Evolutionary conservation across 92 coral and sea anemone genomes (phyloP).

Genomic region (Hydrozoanthus gracilis): DNA sequence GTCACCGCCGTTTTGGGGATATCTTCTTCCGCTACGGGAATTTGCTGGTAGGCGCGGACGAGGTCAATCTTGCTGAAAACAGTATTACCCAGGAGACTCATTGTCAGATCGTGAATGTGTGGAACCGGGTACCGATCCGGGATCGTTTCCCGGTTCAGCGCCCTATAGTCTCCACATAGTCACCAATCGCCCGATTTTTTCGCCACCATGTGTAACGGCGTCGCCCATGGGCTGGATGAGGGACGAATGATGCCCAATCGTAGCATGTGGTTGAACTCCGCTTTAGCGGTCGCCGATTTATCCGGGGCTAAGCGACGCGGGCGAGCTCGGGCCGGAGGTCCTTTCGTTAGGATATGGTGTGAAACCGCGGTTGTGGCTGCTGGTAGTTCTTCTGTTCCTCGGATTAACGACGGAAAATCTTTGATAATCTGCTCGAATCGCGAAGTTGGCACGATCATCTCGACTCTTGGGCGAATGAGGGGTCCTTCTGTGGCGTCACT

Average conservation of each 20-base stretch:
- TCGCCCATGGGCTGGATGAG: conserved; percentile 59
- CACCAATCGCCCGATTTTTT: conserved; percentile 53
- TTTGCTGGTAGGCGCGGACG: conserved; percentile 60
- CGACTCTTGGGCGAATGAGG: too few relatives aligned
- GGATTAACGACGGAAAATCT: too few relatives aligned
- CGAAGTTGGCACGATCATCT: too few relatives aligned
- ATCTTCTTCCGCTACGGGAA: conserved; percentile 43
- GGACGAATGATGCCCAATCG: conserved; percentile 40
- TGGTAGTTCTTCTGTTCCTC: too few relatives aligned
- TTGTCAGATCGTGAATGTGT: conserved; percentile 56
- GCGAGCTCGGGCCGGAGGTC: conserved; percentile 34
- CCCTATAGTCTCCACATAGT: conserved; percentile 62
- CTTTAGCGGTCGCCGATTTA: conserved; percentile 40
- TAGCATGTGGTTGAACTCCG: conserved; percentile 45
- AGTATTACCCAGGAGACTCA: conserved; percentile 37
- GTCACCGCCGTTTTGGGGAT: conserved; percentile 55
- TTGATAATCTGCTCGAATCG: too few relatives aligned
- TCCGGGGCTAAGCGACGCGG: conserved; percentile 32
- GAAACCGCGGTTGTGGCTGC: not conserved
- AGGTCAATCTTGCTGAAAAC: conserved; percentile 39
- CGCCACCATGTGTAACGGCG: conserved; percentile 61
- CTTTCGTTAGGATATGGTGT: conserved; percentile 22
- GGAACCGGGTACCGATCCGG: conserved; percentile 64
- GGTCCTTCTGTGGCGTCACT: not conserved
- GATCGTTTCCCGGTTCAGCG: conserved; percentile 43